Evolutionary conservation across 2,888 invertebrate genomes (phyloP).

Genomic region (Tubulanus polymorphus): DNA sequence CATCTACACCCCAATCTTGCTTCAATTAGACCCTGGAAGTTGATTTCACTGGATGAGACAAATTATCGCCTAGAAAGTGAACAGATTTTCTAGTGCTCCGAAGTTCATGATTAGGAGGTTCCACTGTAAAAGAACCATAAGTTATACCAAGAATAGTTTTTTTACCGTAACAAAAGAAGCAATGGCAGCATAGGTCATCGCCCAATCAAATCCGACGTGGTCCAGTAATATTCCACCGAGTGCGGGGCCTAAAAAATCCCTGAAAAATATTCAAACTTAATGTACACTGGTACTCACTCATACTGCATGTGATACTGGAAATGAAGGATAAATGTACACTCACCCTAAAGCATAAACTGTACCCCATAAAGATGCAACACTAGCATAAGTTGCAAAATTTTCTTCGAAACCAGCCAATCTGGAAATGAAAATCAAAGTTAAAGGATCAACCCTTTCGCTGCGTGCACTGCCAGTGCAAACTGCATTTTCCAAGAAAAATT

Average conservation of each 20-base stretch:
- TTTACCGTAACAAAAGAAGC: conserved; percentile 29
- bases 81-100: too few species aligned
- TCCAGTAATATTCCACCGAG: conserved; percentile 31
- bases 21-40: too few species aligned
- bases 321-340: too few species aligned
- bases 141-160: not conserved
- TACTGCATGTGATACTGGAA: too few species aligned
- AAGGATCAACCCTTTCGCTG: too few species aligned
- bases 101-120: too few species aligned
- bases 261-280: conserved; percentile 21
- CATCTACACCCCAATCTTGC: too few species aligned
- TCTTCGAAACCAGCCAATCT: conserved; percentile 16
- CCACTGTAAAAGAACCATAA: too few species aligned
- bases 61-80: too few species aligned
- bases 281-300: not conserved
- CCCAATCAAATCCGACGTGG: conserved; percentile 30
- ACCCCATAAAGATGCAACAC: conserved; percentile 16
- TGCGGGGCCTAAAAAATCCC: conserved; percentile 37
- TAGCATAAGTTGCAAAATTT: conserved; percentile 10
- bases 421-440: not conserved
- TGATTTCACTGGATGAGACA: too few species aligned
- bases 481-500: too few species aligned
- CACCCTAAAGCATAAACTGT: conserved; percentile 16
- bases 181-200: conserved; percentile 26
- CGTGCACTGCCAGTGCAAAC: too few species aligned